phyloP scores from a whole-genome alignment of 2,113 vertebrate genomes.

The Orcinus orca region DNA sequence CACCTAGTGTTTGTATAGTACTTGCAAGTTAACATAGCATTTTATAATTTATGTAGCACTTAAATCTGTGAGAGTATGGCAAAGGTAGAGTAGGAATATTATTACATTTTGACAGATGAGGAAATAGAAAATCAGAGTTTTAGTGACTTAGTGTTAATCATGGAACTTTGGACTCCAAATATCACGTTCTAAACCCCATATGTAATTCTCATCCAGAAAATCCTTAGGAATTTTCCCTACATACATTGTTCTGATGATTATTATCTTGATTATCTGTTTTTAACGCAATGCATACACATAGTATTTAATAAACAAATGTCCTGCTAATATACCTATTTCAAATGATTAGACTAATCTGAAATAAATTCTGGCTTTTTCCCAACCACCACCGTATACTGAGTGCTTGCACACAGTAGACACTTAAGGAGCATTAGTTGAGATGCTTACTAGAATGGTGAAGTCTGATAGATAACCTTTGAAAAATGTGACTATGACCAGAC shows the following conservation, averaged over 20 bases:
- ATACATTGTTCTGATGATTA: neutral
- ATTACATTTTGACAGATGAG: neutral
- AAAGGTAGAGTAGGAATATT: neutral
- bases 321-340: neutral
- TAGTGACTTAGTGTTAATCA: neutral
- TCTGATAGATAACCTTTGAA: neutral
- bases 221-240: neutral
- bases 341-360: conserved; percentile 22
- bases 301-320: neutral
- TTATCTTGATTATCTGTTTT: neutral
- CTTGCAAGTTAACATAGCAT: neutral
- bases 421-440: neutral
- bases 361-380: neutral
- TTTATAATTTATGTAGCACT: neutral
- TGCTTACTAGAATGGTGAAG: neutral
- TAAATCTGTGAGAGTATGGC: neutral
- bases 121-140: neutral
- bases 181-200: neutral
- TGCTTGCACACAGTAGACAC: neutral
- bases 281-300: neutral
- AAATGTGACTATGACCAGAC: neutral
- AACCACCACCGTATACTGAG: neutral
- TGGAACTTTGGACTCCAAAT: neutral
- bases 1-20: neutral
- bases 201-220: neutral